Conservation (phyloP, 2,113 vertebrate genomes). For the Cettia cetti region DNA sequence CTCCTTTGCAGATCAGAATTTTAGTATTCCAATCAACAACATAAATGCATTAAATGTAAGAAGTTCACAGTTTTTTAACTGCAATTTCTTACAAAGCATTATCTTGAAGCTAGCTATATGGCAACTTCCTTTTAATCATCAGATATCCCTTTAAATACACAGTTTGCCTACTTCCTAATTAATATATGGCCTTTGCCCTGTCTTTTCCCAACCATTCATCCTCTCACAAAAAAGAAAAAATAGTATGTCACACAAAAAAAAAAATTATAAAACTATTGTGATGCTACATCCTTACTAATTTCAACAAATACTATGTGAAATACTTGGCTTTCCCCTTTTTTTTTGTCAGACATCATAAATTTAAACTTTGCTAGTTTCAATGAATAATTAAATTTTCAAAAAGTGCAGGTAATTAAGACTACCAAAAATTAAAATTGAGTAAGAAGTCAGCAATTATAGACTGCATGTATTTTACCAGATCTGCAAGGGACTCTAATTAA, state of each 20-base stretch:
- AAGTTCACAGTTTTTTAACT: not conserved
- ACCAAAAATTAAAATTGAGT: slow-evolving; percentile 52
- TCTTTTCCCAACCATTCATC: not conserved
- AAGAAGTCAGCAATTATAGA: slow-evolving; percentile 39
- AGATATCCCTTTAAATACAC: not conserved
- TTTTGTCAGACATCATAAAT: not conserved
- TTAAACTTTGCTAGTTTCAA: not conserved
- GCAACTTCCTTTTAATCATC: not conserved
- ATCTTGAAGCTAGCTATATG: not conserved
- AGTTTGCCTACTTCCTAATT: not conserved
- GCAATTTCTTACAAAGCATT: not conserved
- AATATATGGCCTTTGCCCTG: not conserved
- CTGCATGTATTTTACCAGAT: slow-evolving; percentile 44
- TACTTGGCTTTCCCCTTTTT: not conserved
- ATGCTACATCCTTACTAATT: not conserved
- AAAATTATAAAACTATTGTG: not conserved
- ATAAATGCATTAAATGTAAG: not conserved
- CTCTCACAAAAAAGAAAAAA: not conserved
- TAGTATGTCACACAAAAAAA: not conserved
- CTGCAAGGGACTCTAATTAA: slow-evolving; percentile 69
- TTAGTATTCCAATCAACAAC: not conserved
- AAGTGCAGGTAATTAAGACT: slow-evolving; percentile 54
- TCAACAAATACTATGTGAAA: not conserved
- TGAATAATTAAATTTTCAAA: slow-evolving; percentile 39
- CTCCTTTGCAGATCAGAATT: not conserved